A percentile compares a stretch with the other conserved stretches of the same genome.
Conservation (phyloP, 23 tunicate genomes). For the Pegea sp. region DNA sequence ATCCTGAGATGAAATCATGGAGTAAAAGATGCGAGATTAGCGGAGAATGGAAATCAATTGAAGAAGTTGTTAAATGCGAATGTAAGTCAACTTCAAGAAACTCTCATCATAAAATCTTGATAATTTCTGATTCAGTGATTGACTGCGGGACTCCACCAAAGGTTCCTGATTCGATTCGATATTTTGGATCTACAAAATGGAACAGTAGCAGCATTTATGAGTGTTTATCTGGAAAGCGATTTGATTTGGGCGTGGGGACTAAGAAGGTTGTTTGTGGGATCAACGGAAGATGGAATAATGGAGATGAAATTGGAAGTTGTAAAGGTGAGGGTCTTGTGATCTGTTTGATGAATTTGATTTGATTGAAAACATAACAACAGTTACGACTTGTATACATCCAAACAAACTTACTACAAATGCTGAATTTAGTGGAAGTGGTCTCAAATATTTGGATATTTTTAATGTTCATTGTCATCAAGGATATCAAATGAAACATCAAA, state of each 20-base stretch:
- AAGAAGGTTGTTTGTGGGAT: conserved; percentile 7
- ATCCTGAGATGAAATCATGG: conserved; percentile 9
- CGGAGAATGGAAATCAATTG: conserved; percentile 23
- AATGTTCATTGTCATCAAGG: no score
- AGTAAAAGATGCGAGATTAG: conserved; percentile 8
- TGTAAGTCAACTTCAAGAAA: no score
- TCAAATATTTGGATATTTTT: no score
- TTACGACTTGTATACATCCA: no score
- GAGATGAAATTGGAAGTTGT: no score
- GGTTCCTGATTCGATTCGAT: conserved; percentile 6
- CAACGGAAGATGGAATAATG: conserved; percentile 23
- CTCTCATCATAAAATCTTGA: background rate
- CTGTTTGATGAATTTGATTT: no score
- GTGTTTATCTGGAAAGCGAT: conserved; percentile 32
- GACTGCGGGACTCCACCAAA: conserved; percentile 9
- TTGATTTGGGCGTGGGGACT: conserved; percentile 7
- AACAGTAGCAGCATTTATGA: no score
- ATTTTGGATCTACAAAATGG: conserved; percentile 1
- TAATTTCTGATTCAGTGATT: conserved; percentile 8
- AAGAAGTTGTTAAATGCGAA: conserved; percentile 12
- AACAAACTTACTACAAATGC: no score
- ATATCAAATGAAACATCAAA: no score
- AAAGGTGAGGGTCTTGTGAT: no score
- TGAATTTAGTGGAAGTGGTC: no score
- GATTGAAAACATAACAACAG: no score